A percentile compares a stretch with the other conserved stretches of the same genome.
These are phyloP conservation scores for Aromia moschata DNA, from an alignment of 2,888 invertebrate species.

Conservation along the genomic window DNA sequence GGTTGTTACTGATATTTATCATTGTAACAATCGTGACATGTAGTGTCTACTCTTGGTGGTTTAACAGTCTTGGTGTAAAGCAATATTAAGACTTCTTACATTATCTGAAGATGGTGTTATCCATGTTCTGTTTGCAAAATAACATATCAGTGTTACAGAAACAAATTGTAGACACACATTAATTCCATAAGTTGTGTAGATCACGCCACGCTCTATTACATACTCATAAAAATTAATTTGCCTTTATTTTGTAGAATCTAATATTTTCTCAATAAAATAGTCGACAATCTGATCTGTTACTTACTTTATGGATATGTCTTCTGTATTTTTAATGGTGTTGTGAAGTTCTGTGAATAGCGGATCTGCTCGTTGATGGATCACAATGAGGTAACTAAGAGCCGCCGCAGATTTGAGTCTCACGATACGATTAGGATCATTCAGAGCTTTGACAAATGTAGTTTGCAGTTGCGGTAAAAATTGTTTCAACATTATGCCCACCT, in stretches of 20 bases:
- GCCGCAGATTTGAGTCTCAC: slow-evolving; percentile 90
- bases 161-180: neutral
- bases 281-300: slow-evolving; percentile 14
- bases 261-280: no score
- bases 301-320: slow-evolving; percentile 78
- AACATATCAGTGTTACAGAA: no score
- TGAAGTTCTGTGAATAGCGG: slow-evolving; percentile 94
- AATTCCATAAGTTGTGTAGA: neutral
- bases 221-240: no score
- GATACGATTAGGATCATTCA: slow-evolving; percentile 87
- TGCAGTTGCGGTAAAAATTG: slow-evolving; percentile 98
- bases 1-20: no score
- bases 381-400: slow-evolving; percentile 87
- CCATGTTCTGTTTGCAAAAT: no score
- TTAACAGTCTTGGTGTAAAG: no score
- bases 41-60: no score
- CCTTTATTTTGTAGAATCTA: no score
- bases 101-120: no score
- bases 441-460: slow-evolving; percentile 95
- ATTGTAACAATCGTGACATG: no score
- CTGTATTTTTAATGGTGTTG: slow-evolving; percentile 82
- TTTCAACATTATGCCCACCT: slow-evolving; percentile 94
- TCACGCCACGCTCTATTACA: no score
- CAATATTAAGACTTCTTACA: no score
- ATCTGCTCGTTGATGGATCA: slow-evolving; percentile 93